Evolutionary conservation across 2,888 invertebrate genomes (phyloP), one percentile per base, ranked within the genome.

Genomic region (Dorcus hopei): DNA sequence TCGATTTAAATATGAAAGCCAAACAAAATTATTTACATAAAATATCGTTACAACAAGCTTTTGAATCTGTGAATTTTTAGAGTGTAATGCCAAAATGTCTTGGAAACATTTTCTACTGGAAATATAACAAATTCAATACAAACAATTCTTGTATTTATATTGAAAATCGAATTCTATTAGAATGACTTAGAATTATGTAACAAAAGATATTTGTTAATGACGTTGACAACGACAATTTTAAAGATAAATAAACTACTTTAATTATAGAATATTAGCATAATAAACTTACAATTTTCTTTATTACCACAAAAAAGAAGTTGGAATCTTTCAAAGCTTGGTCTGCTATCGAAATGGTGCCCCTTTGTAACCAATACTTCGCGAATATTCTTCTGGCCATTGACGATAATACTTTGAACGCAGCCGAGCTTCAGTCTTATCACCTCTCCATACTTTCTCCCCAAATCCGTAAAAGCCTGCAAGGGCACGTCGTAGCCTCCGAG

Each of bases 281-380:
- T 33, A 7, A 62, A 82, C 87, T 87, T 80, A 88, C 88, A 87
- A 72, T 87, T 86, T 69, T 87, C 83, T 70, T 85, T 85, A 73
- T 86, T 81, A 42, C 86, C 87, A 56, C 82, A 80, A 75, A 88
- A 88, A 16, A 88, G 80, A 49, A 81, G 77, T 61, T 84, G 80
- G 74, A 86, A 87, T 62, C 88, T 78, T 54, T 78, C 70, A 71
- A 88, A 87, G 72, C 85, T 83, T 0, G 87, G 87, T 52, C 88
- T 77, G 62, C 85, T 83, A 66, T 86, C 86, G 68, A 87, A 88
- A 61, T 84, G 82, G 38, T 82, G 79, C 5, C 85, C 84, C 63
- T 84, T 84, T 51, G 77, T 77, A 62, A 82, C 78, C 52, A 85
- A 77, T 14, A 84, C 83, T 67, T 85, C 85, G 57, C 80, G 77